Base-by-base conservation (phyloP, 2,113 vertebrate genomes). In the Thermophis baileyi region DNA sequence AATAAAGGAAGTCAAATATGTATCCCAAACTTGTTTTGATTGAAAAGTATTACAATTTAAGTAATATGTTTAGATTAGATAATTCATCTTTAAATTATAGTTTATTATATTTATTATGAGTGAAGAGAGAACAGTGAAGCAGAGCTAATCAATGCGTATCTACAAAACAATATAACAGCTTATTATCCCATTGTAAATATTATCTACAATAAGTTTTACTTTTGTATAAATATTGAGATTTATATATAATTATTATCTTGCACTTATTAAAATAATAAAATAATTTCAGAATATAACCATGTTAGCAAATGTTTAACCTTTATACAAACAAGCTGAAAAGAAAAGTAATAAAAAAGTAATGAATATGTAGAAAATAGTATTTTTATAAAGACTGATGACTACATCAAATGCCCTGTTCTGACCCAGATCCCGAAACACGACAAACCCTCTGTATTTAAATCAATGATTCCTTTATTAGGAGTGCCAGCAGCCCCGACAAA, bases 181-280 rank as follows among this genome's bases (percentile, higher is more conserved):
- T 95, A 57, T 1, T 94, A 89, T 85, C 93, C 91, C 35, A 94
- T 94, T 94, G 93, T 94, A 95, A 94, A 93, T 5, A 25, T 93
- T 40, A 55, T 11, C 90, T 55, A 94, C 94, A 94, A 74, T 20
- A 94, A 47, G 20, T 92, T 46, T 81, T 94, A 35, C 0, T 49
- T 11, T 53, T 85, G 92, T 94, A 94, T 92, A 95, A 95, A 89
- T 22, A 51, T 51, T 93, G 91, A 51, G 1, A 92, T 92, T 47
- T 91, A 92, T 89, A 6, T 95, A 46, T 49, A 0, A 88, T 94
- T 90, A 92, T 0, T 95, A 63, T 9, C 69, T 9, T 94, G 22
- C 4, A 94, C 91, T 89, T 92, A 40, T 94, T 90, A 95, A 7
- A 11, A 20, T 24, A 20, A 90, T 63, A 92, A 40, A n/a, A 50